phyloP scores from a whole-genome alignment of 2,797 vertebrate genomes.

The Synanceia verrucosa region DNA sequence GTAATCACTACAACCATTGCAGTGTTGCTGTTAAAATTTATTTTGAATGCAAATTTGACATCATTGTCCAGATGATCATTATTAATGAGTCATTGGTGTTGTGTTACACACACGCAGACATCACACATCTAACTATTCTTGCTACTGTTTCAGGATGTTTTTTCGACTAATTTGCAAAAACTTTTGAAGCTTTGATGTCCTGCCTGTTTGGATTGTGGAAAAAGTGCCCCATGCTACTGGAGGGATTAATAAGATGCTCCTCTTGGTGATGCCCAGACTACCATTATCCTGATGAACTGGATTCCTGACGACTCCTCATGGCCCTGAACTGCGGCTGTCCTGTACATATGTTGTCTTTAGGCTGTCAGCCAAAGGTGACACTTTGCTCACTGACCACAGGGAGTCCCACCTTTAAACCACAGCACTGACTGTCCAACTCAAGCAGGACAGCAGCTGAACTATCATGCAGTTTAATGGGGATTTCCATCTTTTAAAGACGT shows the following conservation, averaged over 20 bases:
- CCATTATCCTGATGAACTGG: constrained; percentile 15
- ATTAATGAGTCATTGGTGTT: neutral
- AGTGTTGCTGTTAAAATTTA: neutral
- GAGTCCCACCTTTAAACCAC: constrained; percentile 28
- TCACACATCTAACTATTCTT: too few species aligned
- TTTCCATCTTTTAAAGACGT: constrained; percentile 41
- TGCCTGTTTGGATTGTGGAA: neutral
- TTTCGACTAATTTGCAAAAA: neutral
- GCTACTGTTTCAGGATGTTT: neutral
- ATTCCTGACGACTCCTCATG: constrained; percentile 8
- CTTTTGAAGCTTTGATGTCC: neutral
- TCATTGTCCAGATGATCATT: neutral
- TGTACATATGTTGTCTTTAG: constrained; percentile 18
- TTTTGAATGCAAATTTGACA: neutral
- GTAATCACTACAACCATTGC: neutral
- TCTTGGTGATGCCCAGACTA: neutral
- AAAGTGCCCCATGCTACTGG: neutral
- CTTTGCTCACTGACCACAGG: constrained; percentile 32
- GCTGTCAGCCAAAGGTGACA: constrained; percentile 36
- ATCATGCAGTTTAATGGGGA: constrained; percentile 35
- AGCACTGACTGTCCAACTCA: constrained; percentile 17
- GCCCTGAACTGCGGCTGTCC: constrained; percentile 41
- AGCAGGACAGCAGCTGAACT: constrained; percentile 53
- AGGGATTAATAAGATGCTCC: neutral
- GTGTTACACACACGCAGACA: too few species aligned